phyloP scores from a whole-genome alignment of 2,888 invertebrate genomes.

The Deroplatys truncata region DNA sequence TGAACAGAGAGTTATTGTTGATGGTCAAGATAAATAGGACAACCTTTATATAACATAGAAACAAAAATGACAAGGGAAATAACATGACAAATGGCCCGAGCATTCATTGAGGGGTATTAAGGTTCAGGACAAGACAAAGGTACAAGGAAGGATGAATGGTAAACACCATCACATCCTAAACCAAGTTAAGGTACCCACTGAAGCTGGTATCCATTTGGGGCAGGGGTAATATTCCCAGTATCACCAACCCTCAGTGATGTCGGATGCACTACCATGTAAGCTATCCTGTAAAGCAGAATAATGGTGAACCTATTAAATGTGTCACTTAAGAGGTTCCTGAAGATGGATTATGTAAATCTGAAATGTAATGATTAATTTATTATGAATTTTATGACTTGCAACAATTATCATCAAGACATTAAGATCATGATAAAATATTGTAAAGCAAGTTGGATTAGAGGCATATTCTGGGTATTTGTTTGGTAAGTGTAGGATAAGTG shows the following conservation, averaged over 20 bases:
- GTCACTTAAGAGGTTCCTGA: neutral
- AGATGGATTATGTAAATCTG: neutral
- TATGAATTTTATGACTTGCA: no score
- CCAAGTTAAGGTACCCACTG: constrained; percentile 10
- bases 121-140: neutral
- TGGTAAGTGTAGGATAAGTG: neutral
- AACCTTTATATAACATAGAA: neutral
- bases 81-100: neutral
- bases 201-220: constrained; percentile 8
- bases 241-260: neutral
- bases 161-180: neutral
- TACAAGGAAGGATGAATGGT: neutral
- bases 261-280: constrained; percentile 6
- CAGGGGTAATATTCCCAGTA: constrained; percentile 7
- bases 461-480: neutral
- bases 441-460: no score
- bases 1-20: no score
- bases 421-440: no score
- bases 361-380: neutral
- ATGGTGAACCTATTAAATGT: neutral
- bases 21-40: no score
- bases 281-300: constrained; percentile 14
- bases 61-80: neutral
- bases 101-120: neutral
- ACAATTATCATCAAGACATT: no score